These are phyloP conservation scores for Lydus trimaculatus DNA, from an alignment of 2,888 invertebrate species.

Conservation along the genomic window DNA sequence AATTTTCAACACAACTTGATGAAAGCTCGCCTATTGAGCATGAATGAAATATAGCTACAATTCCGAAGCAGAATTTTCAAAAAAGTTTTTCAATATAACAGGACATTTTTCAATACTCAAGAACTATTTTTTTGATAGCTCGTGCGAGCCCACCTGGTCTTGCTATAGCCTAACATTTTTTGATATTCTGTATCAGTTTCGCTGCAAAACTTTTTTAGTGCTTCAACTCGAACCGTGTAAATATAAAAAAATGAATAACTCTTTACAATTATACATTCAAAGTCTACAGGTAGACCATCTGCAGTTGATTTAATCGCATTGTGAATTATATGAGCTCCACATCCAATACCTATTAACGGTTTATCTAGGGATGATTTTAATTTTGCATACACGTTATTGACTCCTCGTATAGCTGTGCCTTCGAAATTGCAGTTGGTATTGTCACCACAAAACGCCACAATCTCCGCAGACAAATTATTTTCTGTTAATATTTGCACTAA, in stretches of 20 bases:
- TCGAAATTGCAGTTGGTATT: slow-evolving; percentile 45
- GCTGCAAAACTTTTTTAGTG: slow-evolving; percentile 38
- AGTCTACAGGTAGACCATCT: slow-evolving; percentile 41
- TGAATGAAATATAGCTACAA: no score
- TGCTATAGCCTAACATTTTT: slow-evolving; percentile 35
- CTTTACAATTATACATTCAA: slow-evolving; percentile 41
- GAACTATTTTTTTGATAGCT: slow-evolving; percentile 38
- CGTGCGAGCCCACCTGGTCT: slow-evolving; percentile 41
- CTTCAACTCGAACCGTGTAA: slow-evolving; percentile 44
- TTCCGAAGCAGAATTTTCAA: no score
- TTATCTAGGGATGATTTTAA: slow-evolving; percentile 36
- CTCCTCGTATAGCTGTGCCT: slow-evolving; percentile 36
- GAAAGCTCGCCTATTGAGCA: no score
- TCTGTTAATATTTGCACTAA: slow-evolving; percentile 44
- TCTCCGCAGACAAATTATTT: slow-evolving; percentile 44
- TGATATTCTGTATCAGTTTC: slow-evolving; percentile 38
- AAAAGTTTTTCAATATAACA: no score
- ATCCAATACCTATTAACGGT: slow-evolving; percentile 38
- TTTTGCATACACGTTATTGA: slow-evolving; percentile 43
- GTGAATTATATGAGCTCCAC: slow-evolving; percentile 37
- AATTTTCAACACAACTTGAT: no score
- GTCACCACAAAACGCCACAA: slow-evolving; percentile 37
- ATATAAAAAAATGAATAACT: slow-evolving; percentile 45
- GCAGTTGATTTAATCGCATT: slow-evolving; percentile 46
- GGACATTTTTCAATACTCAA: no score